Conservation (phyloP, 2,113 vertebrate species). For the Phaetusa simplex region DNA sequence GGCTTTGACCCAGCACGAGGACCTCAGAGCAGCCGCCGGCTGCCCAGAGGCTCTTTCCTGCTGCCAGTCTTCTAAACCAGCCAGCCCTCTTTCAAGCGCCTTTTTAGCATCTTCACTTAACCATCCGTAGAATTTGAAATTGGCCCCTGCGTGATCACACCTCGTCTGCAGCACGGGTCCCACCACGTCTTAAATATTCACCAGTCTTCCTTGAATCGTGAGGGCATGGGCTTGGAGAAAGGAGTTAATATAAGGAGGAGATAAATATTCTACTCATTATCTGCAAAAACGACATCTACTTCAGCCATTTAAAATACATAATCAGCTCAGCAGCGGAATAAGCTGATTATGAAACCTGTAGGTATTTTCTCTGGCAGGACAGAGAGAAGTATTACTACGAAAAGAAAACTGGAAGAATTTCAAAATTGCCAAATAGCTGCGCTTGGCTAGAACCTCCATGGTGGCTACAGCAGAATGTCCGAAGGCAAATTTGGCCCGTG, state of each 20-base stretch:
- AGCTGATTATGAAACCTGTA: not conserved
- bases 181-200: not conserved
- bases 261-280: not conserved
- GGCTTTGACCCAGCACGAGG: fast-evolving
- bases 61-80: not conserved
- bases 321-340: not conserved
- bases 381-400: not conserved
- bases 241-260: not conserved
- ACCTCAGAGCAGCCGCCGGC: not conserved
- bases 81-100: not conserved
- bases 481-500: not conserved
- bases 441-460: not conserved
- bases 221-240: not conserved
- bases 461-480: not conserved
- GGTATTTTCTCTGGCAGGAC: not conserved
- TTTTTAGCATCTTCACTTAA: not conserved
- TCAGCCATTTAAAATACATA: not conserved
- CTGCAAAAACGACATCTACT: not conserved
- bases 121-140: not conserved
- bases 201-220: not conserved
- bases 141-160: not conserved
- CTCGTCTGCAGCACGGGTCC: not conserved
- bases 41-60: not conserved
- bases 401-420: not conserved
- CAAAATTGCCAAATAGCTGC: not conserved